Conservation (phyloP, 2,888 invertebrate genomes). For the Idaea biselata region DNA sequence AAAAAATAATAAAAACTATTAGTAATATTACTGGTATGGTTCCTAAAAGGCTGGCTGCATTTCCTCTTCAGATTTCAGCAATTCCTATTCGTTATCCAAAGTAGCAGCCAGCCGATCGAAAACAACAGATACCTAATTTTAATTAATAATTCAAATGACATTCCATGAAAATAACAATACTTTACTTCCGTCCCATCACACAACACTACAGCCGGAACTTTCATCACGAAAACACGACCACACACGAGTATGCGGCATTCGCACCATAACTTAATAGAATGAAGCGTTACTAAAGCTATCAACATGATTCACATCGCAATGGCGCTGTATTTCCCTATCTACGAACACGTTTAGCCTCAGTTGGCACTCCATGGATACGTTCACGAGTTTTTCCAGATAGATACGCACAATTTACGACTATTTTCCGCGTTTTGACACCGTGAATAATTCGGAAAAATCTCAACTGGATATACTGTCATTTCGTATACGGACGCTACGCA, state of each 20-base stretch:
- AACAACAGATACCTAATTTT: too few species aligned
- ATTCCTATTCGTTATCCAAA: too few species aligned
- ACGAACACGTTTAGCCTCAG: constrained; percentile 36
- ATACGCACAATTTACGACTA: constrained; percentile 49
- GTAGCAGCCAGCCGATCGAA: too few species aligned
- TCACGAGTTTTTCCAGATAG: constrained; percentile 37
- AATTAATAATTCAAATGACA: too few species aligned
- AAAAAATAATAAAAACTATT: too few species aligned
- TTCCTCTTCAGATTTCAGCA: too few species aligned
- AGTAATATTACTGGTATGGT: too few species aligned
- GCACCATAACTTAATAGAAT: background rate
- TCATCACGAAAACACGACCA: background rate
- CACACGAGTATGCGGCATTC: background rate
- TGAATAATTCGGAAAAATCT: constrained; percentile 39
- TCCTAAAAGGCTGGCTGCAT: too few species aligned
- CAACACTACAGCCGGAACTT: background rate
- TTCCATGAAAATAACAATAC: background rate
- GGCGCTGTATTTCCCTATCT: constrained; percentile 34
- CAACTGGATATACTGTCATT: constrained; percentile 36
- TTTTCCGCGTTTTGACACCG: constrained; percentile 44
- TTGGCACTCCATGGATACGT: constrained; percentile 32
- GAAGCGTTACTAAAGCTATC: constrained; percentile 17
- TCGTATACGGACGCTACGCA: constrained; percentile 33
- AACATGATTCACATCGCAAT: constrained; percentile 21
- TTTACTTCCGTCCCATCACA: background rate